phyloP scores from a whole-genome alignment of 1,140 invertebrate species.

The Trichogramma pretiosum region DNA sequence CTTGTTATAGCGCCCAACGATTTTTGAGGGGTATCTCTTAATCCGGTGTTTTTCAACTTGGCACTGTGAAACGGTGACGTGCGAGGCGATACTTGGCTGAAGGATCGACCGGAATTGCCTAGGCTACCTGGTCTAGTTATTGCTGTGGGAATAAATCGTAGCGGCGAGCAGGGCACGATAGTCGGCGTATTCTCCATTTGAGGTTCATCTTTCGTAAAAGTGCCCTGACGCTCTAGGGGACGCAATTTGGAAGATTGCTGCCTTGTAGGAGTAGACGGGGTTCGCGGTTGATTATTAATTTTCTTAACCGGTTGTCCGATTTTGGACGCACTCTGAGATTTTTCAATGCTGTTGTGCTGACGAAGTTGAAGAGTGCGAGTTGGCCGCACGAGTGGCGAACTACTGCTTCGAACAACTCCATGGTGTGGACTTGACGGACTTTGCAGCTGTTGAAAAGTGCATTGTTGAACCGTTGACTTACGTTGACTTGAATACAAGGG shows the following conservation, averaged over 20 bases:
- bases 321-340: conserved; percentile 26
- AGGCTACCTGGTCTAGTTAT: neutral
- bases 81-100: conserved; percentile 9
- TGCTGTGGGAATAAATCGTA: neutral
- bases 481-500: conserved; percentile 50
- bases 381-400: conserved; percentile 35
- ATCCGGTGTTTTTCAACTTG: no score
- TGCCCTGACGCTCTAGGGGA: conserved; percentile 68
- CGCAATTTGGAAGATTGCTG: no score
- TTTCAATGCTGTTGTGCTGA: conserved; percentile 33
- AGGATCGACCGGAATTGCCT: no score
- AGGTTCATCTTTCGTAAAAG: conserved; percentile 75
- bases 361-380: conserved; percentile 36
- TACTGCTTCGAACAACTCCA: conserved; percentile 39
- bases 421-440: conserved; percentile 36
- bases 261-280: conserved; percentile 27
- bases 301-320: no score
- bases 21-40: no score
- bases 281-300: conserved; percentile 22
- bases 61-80: conserved; percentile 11
- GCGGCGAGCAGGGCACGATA: conserved; percentile 5
- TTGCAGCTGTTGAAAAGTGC: no score
- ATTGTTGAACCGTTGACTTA: conserved; percentile 35
- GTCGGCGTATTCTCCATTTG: conserved; percentile 39
- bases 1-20: no score